Evolutionary conservation across 1,140 invertebrate species (phyloP).

Genomic region (Lordiphosa mommai): DNA sequence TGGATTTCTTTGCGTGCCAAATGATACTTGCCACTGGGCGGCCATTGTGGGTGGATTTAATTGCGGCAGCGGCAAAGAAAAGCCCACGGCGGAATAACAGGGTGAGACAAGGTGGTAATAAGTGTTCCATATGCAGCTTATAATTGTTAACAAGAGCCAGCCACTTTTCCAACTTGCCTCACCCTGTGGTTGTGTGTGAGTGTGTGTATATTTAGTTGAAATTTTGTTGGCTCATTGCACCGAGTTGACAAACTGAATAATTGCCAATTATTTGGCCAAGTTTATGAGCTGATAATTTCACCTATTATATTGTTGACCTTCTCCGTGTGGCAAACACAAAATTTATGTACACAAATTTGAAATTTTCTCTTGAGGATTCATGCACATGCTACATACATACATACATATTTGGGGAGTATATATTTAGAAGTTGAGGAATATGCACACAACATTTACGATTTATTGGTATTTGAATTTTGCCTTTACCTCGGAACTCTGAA

Average conservation of each 20-base stretch:
- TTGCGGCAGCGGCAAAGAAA: slow-evolving; percentile 12
- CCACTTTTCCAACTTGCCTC: too few relatives aligned
- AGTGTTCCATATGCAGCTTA: too few relatives aligned
- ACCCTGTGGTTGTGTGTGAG: slow-evolving; percentile 4
- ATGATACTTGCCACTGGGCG: slow-evolving; percentile 58
- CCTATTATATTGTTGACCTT: slow-evolving; percentile 57
- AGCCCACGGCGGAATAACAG: too few relatives aligned
- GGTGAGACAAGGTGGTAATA: too few relatives aligned
- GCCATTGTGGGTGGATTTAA: slow-evolving; percentile 38
- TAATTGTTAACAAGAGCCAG: too few relatives aligned
- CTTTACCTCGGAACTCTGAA: slow-evolving; percentile 63
- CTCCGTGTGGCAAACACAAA: slow-evolving; percentile 9
- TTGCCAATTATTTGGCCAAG: slow-evolving; percentile 70
- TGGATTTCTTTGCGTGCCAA: slow-evolving; percentile 73
- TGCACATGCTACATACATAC: slow-evolving; percentile 63
- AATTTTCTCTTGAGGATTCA: slow-evolving; percentile 30
- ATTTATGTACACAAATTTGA: slow-evolving; percentile 34
- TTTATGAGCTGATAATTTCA: slow-evolving; percentile 75
- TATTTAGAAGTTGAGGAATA: slow-evolving; percentile 30
- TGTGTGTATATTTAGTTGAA: slow-evolving; percentile 20
- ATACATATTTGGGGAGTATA: slow-evolving; percentile 25
- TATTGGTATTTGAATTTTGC: slow-evolving; percentile 65
- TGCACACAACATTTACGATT: slow-evolving; percentile 74
- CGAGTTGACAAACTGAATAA: slow-evolving; percentile 74
- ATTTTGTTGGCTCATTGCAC: slow-evolving; percentile 7